Conservation (phyloP, 2,113 vertebrate genomes). For the Tetrao urogallus region DNA sequence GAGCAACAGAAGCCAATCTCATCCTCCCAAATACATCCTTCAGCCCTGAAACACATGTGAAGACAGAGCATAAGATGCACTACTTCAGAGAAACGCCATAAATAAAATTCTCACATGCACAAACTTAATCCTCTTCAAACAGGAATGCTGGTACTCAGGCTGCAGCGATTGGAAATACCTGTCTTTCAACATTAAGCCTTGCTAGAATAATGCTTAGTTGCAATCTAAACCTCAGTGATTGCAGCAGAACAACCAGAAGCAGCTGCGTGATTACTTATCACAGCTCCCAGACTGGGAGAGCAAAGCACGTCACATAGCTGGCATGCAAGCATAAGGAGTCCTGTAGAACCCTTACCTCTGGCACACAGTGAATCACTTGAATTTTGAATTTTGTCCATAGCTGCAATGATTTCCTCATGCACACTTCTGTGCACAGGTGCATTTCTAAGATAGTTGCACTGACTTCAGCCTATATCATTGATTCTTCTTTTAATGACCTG, state of each 20-base stretch:
- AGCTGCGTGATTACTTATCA: constrained; percentile 20
- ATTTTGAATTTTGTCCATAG: background rate
- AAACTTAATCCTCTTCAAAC: constrained; percentile 44
- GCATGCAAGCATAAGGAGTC: background rate
- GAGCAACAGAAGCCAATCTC: background rate
- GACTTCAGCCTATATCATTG: accelerated
- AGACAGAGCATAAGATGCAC: background rate
- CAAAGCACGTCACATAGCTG: background rate
- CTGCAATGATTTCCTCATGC: background rate
- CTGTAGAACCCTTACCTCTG: background rate
- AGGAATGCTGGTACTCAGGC: constrained; percentile 4
- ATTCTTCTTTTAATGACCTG: background rate
- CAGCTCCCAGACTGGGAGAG: background rate
- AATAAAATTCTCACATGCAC: constrained; percentile 38
- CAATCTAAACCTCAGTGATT: constrained; percentile 24
- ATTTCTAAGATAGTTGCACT: background rate
- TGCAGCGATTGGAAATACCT: constrained; percentile 37
- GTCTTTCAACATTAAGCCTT: constrained; percentile 46
- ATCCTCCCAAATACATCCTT: background rate
- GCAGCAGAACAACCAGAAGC: background rate
- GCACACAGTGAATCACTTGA: background rate
- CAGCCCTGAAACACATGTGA: background rate
- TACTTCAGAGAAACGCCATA: constrained; percentile 44
- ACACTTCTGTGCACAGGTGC: background rate
- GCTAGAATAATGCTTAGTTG: constrained; percentile 9